These are phyloP conservation scores for Arge pagana DNA, from an alignment of 2,888 invertebrate species.

Conservation along the genomic window DNA sequence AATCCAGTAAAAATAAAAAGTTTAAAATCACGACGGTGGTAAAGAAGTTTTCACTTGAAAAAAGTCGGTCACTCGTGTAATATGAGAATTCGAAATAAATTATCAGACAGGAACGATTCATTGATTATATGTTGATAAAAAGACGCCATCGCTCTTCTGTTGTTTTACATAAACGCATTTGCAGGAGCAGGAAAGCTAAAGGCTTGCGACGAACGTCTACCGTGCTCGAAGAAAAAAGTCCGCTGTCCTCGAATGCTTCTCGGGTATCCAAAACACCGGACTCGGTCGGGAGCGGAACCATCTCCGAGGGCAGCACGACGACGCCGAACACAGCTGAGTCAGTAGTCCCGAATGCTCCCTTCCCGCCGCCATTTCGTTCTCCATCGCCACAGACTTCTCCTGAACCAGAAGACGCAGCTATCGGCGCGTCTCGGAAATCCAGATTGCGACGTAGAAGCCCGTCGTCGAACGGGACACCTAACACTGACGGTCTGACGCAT, in stretches of 20 bases:
- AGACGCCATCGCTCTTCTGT: background rate
- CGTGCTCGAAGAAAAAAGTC: slow-evolving; percentile 43
- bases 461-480: slow-evolving; percentile 2
- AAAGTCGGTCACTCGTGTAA: no score
- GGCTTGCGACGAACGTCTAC: slow-evolving; percentile 43
- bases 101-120: background rate
- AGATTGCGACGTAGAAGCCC: slow-evolving; percentile 2
- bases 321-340: slow-evolving; percentile 45
- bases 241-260: slow-evolving; percentile 10
- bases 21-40: background rate
- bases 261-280: slow-evolving; percentile 38
- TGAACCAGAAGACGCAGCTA: slow-evolving; percentile 29
- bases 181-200: slow-evolving; percentile 33
- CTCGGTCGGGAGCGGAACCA: slow-evolving; percentile 41
- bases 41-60: background rate
- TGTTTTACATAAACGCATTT: background rate
- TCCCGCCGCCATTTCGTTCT: slow-evolving; percentile 37
- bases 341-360: slow-evolving; percentile 38
- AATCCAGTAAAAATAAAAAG: background rate
- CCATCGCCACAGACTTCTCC: slow-evolving; percentile 36
- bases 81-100: slow-evolving; percentile 4
- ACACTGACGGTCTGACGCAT: slow-evolving; percentile 23
- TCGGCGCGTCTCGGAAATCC: background rate
- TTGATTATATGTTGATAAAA: background rate
- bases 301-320: slow-evolving; percentile 37